Conservation (phyloP, 1,140 invertebrate species). For the Drosophila obscura region DNA sequence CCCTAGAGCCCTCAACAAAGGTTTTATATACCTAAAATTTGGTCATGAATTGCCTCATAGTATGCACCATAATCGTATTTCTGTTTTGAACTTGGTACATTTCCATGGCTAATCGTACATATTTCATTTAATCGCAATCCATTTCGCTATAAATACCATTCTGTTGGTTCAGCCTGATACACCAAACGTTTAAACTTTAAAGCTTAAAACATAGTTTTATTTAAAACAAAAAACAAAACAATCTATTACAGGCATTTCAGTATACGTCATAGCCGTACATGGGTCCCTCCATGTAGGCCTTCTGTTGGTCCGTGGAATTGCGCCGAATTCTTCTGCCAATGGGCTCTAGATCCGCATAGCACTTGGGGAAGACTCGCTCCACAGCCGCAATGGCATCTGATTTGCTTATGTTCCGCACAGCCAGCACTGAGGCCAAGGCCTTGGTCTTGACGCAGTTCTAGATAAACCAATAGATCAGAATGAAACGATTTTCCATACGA, state of each 20-base stretch:
- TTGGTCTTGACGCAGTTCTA: slow-evolving; percentile 96
- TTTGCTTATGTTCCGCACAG: slow-evolving; percentile 90
- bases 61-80: background rate
- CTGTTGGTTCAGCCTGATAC: slow-evolving; percentile 9
- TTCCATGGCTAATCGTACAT: slow-evolving; percentile 37
- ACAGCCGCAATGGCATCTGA: slow-evolving; percentile 91
- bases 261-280: slow-evolving; percentile 91
- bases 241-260: slow-evolving; percentile 31
- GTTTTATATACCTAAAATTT: slow-evolving; percentile 35
- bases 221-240: slow-evolving; percentile 28
- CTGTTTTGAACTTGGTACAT: slow-evolving; percentile 49
- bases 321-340: slow-evolving; percentile 92
- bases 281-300: slow-evolving; percentile 90
- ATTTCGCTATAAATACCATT: slow-evolving; percentile 31
- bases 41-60: background rate
- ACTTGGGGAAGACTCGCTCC: slow-evolving; percentile 95
- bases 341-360: slow-evolving; percentile 97
- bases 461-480: slow-evolving; percentile 56
- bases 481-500: background rate
- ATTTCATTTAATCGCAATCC: slow-evolving; percentile 60
- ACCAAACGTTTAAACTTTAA: slow-evolving; percentile 14
- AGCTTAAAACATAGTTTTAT: slow-evolving; percentile 52
- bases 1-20: background rate
- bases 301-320: slow-evolving; percentile 90
- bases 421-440: slow-evolving; percentile 92